Evolutionary conservation across 2,797 vertebrate genomes (phyloP).

Genomic region (Okamejei kenojei): DNA sequence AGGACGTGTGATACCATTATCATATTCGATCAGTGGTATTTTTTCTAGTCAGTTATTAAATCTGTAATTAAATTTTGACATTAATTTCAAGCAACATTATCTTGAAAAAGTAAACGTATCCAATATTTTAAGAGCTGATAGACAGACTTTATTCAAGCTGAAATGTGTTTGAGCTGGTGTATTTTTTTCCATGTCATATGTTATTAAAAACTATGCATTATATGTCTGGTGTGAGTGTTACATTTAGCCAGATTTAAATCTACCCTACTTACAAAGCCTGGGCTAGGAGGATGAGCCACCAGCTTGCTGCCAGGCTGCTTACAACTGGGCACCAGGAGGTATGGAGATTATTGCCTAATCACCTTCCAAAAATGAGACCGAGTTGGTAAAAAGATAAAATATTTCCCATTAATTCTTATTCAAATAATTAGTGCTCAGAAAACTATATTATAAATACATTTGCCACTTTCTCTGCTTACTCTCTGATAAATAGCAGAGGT

Average conservation of each 20-base stretch:
- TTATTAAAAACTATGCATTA: neutral
- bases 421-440: neutral
- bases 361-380: slow-evolving; percentile 6
- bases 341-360: neutral
- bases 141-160: slow-evolving; percentile 21
- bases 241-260: neutral
- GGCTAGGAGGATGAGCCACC: neutral
- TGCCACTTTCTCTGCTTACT: neutral
- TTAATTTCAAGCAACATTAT: neutral
- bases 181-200: neutral
- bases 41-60: slow-evolving; percentile 3
- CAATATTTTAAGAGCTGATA: neutral
- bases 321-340: neutral
- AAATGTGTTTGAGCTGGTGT: slow-evolving; percentile 32
- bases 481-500: neutral
- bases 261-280: neutral
- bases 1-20: neutral
- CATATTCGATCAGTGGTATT: neutral
- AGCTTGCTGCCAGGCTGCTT: neutral
- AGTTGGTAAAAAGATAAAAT: neutral
- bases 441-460: neutral
- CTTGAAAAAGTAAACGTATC: neutral
- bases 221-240: no score
- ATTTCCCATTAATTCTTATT: neutral
- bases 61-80: neutral